A percentile compares a stretch with the other conserved stretches of the same genome.
phyloP scores from a whole-genome alignment of 2,797 vertebrate species.

The Schizopygopsis pylzovi region DNA sequence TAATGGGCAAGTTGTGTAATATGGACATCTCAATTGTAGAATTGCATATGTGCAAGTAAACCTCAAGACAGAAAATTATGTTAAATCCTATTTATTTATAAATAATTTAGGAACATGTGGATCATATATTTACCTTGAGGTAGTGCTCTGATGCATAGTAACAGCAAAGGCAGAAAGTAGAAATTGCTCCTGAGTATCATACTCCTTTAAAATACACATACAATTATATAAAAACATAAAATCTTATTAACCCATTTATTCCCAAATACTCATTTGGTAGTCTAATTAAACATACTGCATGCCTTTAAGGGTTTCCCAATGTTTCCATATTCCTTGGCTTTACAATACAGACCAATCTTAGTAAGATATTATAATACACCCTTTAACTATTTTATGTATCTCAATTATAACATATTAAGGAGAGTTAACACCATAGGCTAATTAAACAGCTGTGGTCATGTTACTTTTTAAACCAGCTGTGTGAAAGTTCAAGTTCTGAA shows the following conservation, averaged over 20 bases:
- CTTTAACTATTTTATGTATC: not conserved
- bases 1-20: slow-evolving; percentile 4
- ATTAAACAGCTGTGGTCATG: slow-evolving; percentile 1
- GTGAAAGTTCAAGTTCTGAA: not conserved
- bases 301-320: not conserved
- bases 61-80: not conserved
- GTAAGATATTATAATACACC: not conserved
- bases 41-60: not conserved
- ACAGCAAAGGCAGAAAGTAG: slow-evolving; percentile 78
- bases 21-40: not conserved
- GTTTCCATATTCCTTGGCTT: not conserved
- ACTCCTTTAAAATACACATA: slow-evolving; percentile 76
- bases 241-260: not conserved
- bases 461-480: not conserved
- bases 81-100: not conserved
- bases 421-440: not conserved
- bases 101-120: not conserved
- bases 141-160: slow-evolving; percentile 76
- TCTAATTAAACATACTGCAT: not conserved
- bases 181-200: slow-evolving; percentile 81
- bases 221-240: slow-evolving; percentile 26
- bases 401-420: not conserved
- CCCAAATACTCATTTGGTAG: not conserved
- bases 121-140: slow-evolving; percentile 80
- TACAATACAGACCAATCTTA: not conserved